Base-by-base conservation (phyloP, 2,888 invertebrate species). In the Neria commutata region DNA sequence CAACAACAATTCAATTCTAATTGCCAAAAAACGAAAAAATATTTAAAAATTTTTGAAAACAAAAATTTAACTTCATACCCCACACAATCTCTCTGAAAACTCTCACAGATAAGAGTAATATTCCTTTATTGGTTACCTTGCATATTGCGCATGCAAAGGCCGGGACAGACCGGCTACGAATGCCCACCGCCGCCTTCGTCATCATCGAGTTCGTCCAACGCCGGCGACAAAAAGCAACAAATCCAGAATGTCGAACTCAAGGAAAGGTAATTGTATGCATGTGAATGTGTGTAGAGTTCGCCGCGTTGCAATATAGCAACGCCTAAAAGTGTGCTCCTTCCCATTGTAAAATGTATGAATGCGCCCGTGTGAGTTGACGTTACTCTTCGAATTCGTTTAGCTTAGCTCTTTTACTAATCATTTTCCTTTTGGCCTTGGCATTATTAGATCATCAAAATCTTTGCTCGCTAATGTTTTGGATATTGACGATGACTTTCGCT, bases 121-220 rank as follows among this genome's bases (percentile, higher is more conserved):
- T 94, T 99, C 85, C 89, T 98, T 79, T 92, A 93, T 84, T 98
- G 98, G 96, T 87, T 99, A 84, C 98, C 98, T 76, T 96, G 96
- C 89, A 84, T 97, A 76, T 87, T 98, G 81, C 89, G 97, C 78
- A 98, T 99, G 98, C 90, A 90, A 76, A 86, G 88, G 79, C 87
- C 89, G 67, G 88, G 87, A 75, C 85, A 87, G 79, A 83, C 80
- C 67, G 85, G 85, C 66, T 83, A 81, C 68, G 82, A 82, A 71
- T 81, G 81, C 71, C 81, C 79, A 63, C 79, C 79, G 60, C 85
- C 85, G 60, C 84, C 85, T 71, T 83, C 78, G 73, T 76, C 85
- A 59, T 84, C 85, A 71, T 88, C 92, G 78, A 87, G 92, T 81
- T 74, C 85, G 84, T 76, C 76, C 24, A 72, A 62, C 56, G 73